Evolutionary conservation across 2,113 vertebrate species (phyloP).

Genomic region (Bubo scandiacus): DNA sequence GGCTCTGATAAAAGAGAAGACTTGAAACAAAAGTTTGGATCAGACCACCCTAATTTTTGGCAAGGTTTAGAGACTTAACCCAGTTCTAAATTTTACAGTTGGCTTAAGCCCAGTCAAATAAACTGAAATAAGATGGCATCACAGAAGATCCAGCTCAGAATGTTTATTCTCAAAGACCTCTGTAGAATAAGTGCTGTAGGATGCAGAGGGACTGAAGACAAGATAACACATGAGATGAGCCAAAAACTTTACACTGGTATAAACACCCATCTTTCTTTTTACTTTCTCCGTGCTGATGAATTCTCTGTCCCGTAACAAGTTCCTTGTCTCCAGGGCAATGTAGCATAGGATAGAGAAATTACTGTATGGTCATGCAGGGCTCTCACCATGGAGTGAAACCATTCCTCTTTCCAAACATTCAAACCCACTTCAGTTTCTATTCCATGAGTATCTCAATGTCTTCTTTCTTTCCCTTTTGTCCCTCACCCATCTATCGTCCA

Average conservation of each 20-base stretch:
- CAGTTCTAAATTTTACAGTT: background rate
- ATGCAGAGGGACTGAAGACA: background rate
- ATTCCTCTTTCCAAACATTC: background rate
- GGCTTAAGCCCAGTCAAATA: background rate
- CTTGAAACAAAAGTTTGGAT: slow-evolving; percentile 11
- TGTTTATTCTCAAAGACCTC: background rate
- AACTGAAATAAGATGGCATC: background rate
- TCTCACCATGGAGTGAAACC: background rate
- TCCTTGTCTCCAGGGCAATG: background rate
- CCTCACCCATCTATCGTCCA: background rate
- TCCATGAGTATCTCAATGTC: background rate
- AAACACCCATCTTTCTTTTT: background rate
- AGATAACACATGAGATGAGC: background rate
- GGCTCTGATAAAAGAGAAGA: background rate
- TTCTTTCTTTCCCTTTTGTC: background rate
- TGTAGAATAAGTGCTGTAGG: background rate
- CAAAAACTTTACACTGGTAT: background rate
- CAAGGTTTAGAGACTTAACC: background rate
- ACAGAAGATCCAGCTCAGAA: background rate
- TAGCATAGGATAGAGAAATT: background rate
- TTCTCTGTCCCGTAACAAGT: background rate
- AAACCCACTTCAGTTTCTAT: background rate
- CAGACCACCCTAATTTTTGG: slow-evolving; percentile 5
- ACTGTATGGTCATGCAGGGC: background rate
- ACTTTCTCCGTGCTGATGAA: background rate